A percentile compares a stretch with the other conserved stretches of the same genome.
Conservation (phyloP, 2,797 vertebrate species). For the Acomys russatus region DNA sequence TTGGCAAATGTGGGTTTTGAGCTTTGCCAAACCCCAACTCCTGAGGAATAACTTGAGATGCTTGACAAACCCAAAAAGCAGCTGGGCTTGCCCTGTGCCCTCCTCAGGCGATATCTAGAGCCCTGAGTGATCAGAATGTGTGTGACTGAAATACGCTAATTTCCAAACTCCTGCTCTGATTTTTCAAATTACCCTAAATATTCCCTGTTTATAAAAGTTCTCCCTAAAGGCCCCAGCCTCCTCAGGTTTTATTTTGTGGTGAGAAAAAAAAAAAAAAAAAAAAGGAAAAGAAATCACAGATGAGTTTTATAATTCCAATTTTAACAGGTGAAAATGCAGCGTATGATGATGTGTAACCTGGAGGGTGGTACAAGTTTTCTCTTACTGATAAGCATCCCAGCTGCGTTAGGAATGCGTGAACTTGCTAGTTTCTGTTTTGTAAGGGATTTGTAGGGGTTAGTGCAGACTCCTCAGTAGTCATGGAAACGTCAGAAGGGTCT, state of each 20-base stretch:
- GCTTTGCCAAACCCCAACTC: slow-evolving; percentile 85
- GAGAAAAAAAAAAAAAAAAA: slow-evolving; percentile 8
- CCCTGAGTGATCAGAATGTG: slow-evolving; percentile 18
- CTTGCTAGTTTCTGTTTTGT: slow-evolving; percentile 20
- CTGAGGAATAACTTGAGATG: slow-evolving; percentile 87
- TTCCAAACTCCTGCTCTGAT: slow-evolving; percentile 66
- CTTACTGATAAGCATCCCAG: neutral
- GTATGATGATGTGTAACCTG: neutral
- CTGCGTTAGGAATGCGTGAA: slow-evolving; percentile 41
- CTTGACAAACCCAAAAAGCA: slow-evolving; percentile 85
- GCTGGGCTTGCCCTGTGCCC: slow-evolving; percentile 77
- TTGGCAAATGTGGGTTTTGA: slow-evolving; percentile 77
- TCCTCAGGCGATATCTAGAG: slow-evolving; percentile 65
- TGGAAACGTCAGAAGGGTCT: neutral
- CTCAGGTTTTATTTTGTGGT: slow-evolving; percentile 44
- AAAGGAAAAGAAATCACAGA: slow-evolving; percentile 5
- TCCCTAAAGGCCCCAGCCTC: slow-evolving; percentile 55
- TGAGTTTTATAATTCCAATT: slow-evolving; percentile 49
- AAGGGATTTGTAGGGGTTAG: neutral
- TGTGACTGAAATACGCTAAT: slow-evolving; percentile 69
- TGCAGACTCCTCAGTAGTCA: neutral
- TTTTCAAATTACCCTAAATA: slow-evolving; percentile 69
- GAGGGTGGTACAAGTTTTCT: slow-evolving; percentile 23
- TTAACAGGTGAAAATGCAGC: slow-evolving; percentile 55
- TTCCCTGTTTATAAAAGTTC: slow-evolving; percentile 63